Evolutionary conservation across 1,140 invertebrate species (phyloP), one percentile per base, ranked within the genome.

Genomic region (Dryas iulia): DNA sequence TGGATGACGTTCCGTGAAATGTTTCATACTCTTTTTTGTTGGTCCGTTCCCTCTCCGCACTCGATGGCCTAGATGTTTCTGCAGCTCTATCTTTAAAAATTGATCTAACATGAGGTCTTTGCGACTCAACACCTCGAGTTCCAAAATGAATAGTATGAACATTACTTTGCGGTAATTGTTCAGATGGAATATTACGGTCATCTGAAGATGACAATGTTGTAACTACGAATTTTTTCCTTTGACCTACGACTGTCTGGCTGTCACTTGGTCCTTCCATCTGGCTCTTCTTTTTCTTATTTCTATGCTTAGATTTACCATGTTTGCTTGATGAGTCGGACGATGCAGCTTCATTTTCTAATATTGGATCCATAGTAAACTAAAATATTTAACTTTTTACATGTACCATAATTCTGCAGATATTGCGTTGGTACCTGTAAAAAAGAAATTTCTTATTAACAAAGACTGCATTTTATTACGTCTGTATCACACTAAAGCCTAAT

Each of bases 1-100:
- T 91, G 78, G 89, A 87, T 31, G 89, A 90, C 14, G 89, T 91
- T 66, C 89, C 89, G 61, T 91, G 89, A 80, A 90, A 91, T 24
- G 89, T 91, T 82, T 91, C 89, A 74, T 91, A 91, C 75, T 88
- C 87, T 74, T 90, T 91, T 57, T 77, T 82, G 64, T 67, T 75
- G 18, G 26, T 53, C 18, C 82, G 62, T 70, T 89, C 87, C 69
- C 89, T 81, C 47, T 91, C 89, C 59, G 83, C 75, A 73, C 89
- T 91, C 12, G 87, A 87, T 14, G 89, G 76, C 56, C 89, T 80
- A 11, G 84, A 78, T 26, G 79, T 69, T 59, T 91, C 86, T 24
- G 78, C 68, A 59, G 84, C 57, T 72, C 78, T 83, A 58, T 91
- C 89, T 72, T 86, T 89, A 77, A 91, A 91, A 71, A 91, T 89